Conservation (phyloP, 2,113 vertebrate species). For the Callionymus lyra region DNA sequence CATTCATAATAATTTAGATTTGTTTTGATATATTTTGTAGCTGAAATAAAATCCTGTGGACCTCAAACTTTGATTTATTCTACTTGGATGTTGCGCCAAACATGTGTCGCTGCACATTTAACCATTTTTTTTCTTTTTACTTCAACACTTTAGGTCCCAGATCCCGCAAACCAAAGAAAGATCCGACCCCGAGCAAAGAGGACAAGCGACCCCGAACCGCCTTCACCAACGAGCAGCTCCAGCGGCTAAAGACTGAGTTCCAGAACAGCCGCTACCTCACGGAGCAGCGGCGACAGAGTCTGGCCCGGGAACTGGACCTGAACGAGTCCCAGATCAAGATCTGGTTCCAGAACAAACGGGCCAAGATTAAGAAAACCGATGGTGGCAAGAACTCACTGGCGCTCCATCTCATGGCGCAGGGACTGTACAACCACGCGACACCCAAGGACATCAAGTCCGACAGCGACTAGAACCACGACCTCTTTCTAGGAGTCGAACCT, state of each 20-base stretch:
- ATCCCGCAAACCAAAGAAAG: slow-evolving; percentile 81
- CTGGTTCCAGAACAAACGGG: slow-evolving; percentile 91
- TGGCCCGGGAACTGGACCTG: slow-evolving; percentile 78
- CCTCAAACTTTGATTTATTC: no score
- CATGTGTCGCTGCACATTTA: no score
- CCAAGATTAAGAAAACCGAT: slow-evolving; percentile 84
- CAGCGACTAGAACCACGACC: slow-evolving; percentile 75
- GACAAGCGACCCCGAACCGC: slow-evolving; percentile 85
- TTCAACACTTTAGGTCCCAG: slow-evolving; percentile 71
- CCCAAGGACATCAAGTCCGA: slow-evolving; percentile 81
- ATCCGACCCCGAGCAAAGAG: slow-evolving; percentile 52
- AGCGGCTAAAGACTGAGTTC: slow-evolving; percentile 78
- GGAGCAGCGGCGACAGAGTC: slow-evolving; percentile 75
- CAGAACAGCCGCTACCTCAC: slow-evolving; percentile 85
- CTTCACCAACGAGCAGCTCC: slow-evolving; percentile 82
- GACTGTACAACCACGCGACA: slow-evolving; percentile 81
- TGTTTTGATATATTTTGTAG: no score
- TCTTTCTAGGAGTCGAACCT: no score
- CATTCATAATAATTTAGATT: no score
- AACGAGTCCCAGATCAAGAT: slow-evolving; percentile 91
- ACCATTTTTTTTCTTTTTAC: no score
- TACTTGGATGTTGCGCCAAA: no score
- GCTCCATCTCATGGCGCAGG: slow-evolving; percentile 81
- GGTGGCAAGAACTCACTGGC: slow-evolving; percentile 78
- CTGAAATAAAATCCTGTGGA: no score